Percentiles rank a stretch among this genome's conserved stretches.
Evolutionary conservation across 2,113 vertebrate genomes (phyloP).

Genomic region (Rhizomys pruinosus): DNA sequence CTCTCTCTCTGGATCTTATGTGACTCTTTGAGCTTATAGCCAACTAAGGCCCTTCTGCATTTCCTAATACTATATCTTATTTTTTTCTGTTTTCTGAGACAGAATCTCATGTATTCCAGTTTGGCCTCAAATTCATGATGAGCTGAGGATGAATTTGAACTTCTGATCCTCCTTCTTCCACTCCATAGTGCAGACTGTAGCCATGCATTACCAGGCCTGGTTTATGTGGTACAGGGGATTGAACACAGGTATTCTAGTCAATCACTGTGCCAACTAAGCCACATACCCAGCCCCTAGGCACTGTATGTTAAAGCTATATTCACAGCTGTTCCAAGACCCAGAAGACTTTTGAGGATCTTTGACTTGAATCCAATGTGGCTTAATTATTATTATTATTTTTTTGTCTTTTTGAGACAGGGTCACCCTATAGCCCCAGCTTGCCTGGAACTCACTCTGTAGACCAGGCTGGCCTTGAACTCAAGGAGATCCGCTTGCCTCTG

Average conservation of each 20-base stretch:
- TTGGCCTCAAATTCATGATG: too few species aligned
- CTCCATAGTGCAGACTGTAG: neutral
- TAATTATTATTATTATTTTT: neutral
- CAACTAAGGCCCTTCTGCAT: neutral
- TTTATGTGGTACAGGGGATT: too few species aligned
- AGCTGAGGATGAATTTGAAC: neutral
- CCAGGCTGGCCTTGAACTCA: too few species aligned
- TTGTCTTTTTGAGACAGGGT: too few species aligned
- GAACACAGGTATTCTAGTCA: neutral
- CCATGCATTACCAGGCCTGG: too few species aligned
- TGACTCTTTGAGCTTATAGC: conserved; percentile 33
- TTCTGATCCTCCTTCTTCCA: neutral
- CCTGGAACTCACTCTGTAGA: too few species aligned
- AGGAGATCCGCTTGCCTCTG: too few species aligned
- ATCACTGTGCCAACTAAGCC: neutral
- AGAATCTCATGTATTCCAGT: neutral
- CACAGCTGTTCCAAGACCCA: neutral
- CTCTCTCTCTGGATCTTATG: too few species aligned
- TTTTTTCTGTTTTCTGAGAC: neutral
- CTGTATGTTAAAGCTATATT: conserved; percentile 40
- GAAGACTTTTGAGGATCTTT: conserved; percentile 13
- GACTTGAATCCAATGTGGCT: conserved; percentile 24
- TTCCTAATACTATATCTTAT: conserved; percentile 23
- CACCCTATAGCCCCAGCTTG: too few species aligned
- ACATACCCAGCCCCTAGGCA: neutral